Base-by-base conservation (phyloP, 2,797 vertebrate genomes). In the Podarcis lilfordi region DNA sequence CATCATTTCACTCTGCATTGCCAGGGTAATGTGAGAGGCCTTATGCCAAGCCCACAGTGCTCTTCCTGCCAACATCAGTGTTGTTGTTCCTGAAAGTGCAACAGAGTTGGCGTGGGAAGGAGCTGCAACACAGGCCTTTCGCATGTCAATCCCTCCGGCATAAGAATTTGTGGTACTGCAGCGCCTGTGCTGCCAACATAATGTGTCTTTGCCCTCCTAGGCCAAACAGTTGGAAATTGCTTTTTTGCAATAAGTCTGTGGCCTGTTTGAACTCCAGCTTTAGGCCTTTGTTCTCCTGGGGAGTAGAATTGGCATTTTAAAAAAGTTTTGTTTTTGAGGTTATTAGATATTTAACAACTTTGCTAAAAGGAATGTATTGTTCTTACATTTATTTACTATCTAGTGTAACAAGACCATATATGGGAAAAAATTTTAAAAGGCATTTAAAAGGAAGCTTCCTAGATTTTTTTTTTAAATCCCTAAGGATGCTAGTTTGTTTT, bases 341-440 rank as follows among this genome's bases (percentile, higher is more conserved):
- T 45, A 23, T 10, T 29, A 25, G 40, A 37, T 29, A 68, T 82
- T 68, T 40, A 82, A 68, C 27, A 40, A 27, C 2, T 82, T n/a
- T 55, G 13, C 5, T 75, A 35, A 76, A 91, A 21, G 15, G 55
- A 89, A 78, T 78, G 21, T 0, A 61, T 23, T 9, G 0, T 55
- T 43, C 80, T 87, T 89, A 27, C 17, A 0, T 66, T 35, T 85
- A 55, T 55, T 87, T 88, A 59, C 83, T 75, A 72, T 21, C 2
- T 66, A 37, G 87, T 0, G 82, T 55, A 74, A n/a, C 21, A 78
- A 82, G 7, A 71, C 69, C 0, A n/a, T 35, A 83, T 92, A 87
- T 19, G 10, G 91, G 91, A 91, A 4, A 3, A 0, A 1, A 69
- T 0, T 82, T 80, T 71, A 37, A 81, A 0, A 0, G 69, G 2